Percentiles rank a stretch among this genome's conserved stretches.
Evolutionary conservation across 2,888 invertebrate species (phyloP).

Genomic region (Listrodromus nycthemerus): DNA sequence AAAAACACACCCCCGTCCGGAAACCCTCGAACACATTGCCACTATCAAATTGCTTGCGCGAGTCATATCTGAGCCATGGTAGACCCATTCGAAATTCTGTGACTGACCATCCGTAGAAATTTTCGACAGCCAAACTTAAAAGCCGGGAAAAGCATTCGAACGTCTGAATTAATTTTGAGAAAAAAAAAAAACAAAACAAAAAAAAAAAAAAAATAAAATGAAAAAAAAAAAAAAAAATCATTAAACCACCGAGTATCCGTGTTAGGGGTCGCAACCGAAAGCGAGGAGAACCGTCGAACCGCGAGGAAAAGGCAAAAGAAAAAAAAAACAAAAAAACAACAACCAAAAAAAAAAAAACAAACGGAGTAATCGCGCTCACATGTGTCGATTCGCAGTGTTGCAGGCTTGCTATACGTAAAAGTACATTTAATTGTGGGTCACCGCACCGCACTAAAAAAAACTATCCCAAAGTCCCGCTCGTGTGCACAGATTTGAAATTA

Average conservation of each 20-base stretch:
- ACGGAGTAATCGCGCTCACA: conserved; percentile 45
- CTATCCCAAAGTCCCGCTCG: conserved; percentile 14
- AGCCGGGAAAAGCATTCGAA: conserved; percentile 85
- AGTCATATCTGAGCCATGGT: conserved; percentile 88
- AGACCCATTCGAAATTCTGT: conserved; percentile 81
- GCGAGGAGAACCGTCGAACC: conserved; percentile 12
- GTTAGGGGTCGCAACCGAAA: conserved; percentile 7
- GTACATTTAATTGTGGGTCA: conserved; percentile 15
- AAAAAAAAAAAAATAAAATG: conserved; percentile 36
- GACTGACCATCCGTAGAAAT: conserved; percentile 58
- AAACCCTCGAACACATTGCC: conserved; percentile 85
- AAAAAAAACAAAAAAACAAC: conserved; percentile 36
- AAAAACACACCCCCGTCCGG: conserved; percentile 64
- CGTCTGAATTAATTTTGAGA: conserved; percentile 12
- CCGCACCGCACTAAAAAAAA: conserved; percentile 52
- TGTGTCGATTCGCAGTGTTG: conserved; percentile 62
- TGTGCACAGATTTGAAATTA: conserved; percentile 21
- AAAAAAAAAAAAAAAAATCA: conserved; percentile 39
- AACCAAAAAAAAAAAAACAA: conserved; percentile 18
- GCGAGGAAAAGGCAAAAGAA: conserved; percentile 34
- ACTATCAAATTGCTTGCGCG: conserved; percentile 86
- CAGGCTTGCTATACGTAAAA: conserved; percentile 68
- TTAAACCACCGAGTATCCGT: conserved; percentile 48
- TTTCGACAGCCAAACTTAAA: conserved; percentile 76
- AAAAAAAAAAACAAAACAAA: conserved; percentile 36